Evolutionary conservation across 2,888 invertebrate species (phyloP), one percentile per base, ranked within the genome.

Genomic region (Brachyptera risi): DNA sequence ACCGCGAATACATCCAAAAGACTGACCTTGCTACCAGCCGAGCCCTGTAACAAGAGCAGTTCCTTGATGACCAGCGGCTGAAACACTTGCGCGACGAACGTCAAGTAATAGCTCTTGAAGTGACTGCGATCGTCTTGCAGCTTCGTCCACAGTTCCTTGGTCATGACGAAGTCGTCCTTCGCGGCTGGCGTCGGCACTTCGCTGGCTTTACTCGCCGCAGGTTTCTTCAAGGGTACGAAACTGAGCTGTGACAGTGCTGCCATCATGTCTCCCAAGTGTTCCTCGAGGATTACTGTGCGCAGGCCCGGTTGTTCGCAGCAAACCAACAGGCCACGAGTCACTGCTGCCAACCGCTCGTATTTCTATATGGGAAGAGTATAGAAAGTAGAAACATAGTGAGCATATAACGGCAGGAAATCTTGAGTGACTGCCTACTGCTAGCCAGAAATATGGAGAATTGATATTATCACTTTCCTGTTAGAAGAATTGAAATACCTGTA

Each of bases 161-260:
- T 82, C 83, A 87, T 85, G 51, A 69, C 68, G 71, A 80, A 76
- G 40, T 71, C 63, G 23, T 68, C 61, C 27, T 61, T 65, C 7
- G 26, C n/a, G 58, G 19, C 15, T 42, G 44, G 7, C 31, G 38
- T 24, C 37, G 38, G n/a, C 26, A 37, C 38, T 17, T 58, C 42
- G 9, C 40, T n/a, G 19, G 44, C 62, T 17, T 27, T 51, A 19
- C 17, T 27, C 62, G 66, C 66, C 1, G 77, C 74, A 60, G 87
- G 84, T 74, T 84, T 82, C 64, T 80, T 82, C 31, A 88, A 70
- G 5, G 86, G 86, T 37, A 84, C 85, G 76, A 83, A 83, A 24
- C 83, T 77, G 54, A 90, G 74, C 73, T 90, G 90, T 67, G 88
- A 81, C 26, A 89, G 73, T 2, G 82, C 83, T 60, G 85, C 85